A percentile compares a stretch with the other conserved stretches of the same genome.
phyloP scores from a whole-genome alignment of 1,140 invertebrate genomes.

The Heliconius himera region DNA sequence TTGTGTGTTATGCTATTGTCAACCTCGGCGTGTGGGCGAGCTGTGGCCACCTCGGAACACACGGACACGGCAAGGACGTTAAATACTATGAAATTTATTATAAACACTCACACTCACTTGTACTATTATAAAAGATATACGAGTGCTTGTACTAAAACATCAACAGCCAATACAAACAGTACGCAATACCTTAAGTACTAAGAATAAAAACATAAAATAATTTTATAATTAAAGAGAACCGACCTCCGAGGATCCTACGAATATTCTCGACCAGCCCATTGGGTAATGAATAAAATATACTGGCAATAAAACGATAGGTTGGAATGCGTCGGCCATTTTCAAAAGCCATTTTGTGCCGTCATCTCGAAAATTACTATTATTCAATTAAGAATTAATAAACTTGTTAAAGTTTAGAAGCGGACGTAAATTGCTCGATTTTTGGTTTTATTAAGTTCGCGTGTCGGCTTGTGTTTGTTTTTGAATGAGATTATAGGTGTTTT shows the following conservation, averaged over 20 bases:
- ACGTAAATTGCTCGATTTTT: constrained; percentile 74
- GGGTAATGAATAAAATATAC: constrained; percentile 53
- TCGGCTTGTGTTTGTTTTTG: constrained; percentile 76
- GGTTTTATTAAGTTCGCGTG: constrained; percentile 77
- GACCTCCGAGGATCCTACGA: constrained; percentile 35
- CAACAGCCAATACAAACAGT: constrained; percentile 1
- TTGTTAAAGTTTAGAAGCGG: constrained; percentile 77
- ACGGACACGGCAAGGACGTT: constrained; percentile 10
- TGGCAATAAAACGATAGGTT: constrained; percentile 69
- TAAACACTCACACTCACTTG: not conserved
- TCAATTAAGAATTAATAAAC: constrained; percentile 79
- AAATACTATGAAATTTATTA: not conserved
- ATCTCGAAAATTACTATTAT: constrained; percentile 79
- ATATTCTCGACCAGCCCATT: constrained; percentile 37
- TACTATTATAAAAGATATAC: not conserved
- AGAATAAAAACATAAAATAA: constrained; percentile 38
- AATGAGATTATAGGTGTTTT: constrained; percentile 70
- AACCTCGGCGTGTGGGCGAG: constrained; percentile 54
- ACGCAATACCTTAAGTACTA: constrained; percentile 17
- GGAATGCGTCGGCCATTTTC: constrained; percentile 71
- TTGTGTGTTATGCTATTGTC: constrained; percentile 55
- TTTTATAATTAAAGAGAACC: constrained; percentile 45
- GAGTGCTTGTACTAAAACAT: not conserved
- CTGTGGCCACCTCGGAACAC: constrained; percentile 39
- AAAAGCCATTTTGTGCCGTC: constrained; percentile 71